Evolutionary conservation across 1,140 invertebrate genomes (phyloP).

Genomic region (Apis dorsata): DNA sequence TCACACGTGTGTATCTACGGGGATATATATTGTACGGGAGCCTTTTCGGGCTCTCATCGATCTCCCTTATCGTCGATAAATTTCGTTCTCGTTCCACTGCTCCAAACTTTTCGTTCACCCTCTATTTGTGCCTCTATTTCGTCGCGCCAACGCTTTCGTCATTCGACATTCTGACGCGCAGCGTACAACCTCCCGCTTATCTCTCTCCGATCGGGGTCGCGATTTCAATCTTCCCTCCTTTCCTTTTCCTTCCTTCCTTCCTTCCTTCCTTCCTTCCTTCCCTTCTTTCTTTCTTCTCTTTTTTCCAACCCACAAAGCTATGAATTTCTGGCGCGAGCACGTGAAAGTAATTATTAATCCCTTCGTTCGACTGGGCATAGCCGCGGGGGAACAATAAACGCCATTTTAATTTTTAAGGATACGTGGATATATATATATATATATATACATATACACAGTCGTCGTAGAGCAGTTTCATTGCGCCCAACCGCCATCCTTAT

Average conservation of each 20-base stretch:
- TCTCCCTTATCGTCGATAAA: slow-evolving; percentile 41
- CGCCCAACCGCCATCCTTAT: neutral
- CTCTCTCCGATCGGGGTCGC: neutral
- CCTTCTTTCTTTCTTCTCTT: too few relatives aligned
- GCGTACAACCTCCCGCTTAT: neutral
- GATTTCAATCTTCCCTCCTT: neutral
- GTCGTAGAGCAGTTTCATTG: slow-evolving; percentile 14
- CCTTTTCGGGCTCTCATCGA: slow-evolving; percentile 25
- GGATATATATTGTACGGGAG: neutral
- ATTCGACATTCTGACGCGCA: neutral
- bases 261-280: neutral
- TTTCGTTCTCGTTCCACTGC: neutral
- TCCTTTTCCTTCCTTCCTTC: too few relatives aligned
- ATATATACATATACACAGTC: neutral
- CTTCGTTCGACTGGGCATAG: neutral
- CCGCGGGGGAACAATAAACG: neutral
- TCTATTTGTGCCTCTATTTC: neutral
- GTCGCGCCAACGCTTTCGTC: neutral
- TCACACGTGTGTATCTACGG: slow-evolving; percentile 6
- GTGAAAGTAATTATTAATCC: slow-evolving; percentile 12
- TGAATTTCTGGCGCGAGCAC: neutral
- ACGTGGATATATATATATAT: slow-evolving; percentile 24
- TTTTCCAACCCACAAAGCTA: neutral
- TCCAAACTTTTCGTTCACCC: neutral
- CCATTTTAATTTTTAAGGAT: slow-evolving; percentile 8